Conservation (phyloP, 1,140 invertebrate species). For the Limonius californicus region DNA sequence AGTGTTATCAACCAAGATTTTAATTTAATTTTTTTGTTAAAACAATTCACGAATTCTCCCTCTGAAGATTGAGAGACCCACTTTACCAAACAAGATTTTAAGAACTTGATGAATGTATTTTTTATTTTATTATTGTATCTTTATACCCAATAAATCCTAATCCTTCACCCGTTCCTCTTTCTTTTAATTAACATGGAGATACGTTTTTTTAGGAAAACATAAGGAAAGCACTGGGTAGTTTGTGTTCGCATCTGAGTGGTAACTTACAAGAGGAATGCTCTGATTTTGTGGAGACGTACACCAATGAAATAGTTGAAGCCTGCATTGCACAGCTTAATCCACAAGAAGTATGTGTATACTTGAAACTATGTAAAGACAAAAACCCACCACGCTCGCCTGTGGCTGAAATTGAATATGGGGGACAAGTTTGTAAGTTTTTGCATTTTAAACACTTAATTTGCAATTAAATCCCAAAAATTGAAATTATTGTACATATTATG, state of each 20-base stretch:
- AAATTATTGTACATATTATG: too few species aligned
- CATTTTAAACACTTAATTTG: too few species aligned
- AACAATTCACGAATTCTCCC: too few species aligned
- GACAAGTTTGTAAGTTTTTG: conserved; percentile 48
- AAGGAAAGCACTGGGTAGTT: conserved; percentile 61
- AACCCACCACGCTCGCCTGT: background rate
- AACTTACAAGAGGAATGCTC: conserved; percentile 64
- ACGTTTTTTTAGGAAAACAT: conserved; percentile 60
- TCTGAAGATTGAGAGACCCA: background rate
- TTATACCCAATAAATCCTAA: too few species aligned
- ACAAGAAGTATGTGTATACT: conserved; percentile 71
- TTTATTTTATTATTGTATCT: conserved; percentile 2
- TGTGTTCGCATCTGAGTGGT: conserved; percentile 67
- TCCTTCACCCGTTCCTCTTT: too few species aligned
- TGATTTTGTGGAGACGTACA: conserved; percentile 72
- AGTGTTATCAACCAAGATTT: too few species aligned
- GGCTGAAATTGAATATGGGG: conserved; percentile 38
- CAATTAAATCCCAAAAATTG: too few species aligned
- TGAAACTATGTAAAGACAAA: conserved; percentile 63
- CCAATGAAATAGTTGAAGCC: conserved; percentile 72
- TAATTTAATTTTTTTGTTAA: too few species aligned
- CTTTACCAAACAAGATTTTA: too few species aligned
- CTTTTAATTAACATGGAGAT: background rate
- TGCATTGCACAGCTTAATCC: conserved; percentile 71
- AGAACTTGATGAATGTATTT: too few species aligned